These are phyloP conservation scores for Mya arenaria DNA, from an alignment of 1,140 invertebrate genomes.

Conservation along the genomic window DNA sequence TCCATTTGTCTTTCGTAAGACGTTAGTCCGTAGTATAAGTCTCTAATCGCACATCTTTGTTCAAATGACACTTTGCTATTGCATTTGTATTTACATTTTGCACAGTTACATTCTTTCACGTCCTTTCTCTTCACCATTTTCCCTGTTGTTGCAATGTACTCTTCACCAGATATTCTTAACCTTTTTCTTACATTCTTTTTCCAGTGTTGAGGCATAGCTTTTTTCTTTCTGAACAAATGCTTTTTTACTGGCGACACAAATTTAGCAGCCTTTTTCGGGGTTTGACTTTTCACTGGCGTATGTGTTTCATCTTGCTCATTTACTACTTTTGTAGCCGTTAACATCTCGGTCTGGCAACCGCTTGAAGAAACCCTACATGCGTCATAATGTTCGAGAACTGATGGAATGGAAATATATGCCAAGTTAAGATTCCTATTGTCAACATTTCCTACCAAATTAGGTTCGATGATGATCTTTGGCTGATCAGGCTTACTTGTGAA, in stretches of 20 bases:
- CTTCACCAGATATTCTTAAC: neutral
- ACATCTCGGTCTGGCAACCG: no score
- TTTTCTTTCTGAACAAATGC: constrained; percentile 10
- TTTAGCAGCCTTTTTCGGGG: constrained; percentile 12
- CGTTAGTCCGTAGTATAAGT: neutral
- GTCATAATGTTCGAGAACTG: no score
- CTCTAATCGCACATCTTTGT: neutral
- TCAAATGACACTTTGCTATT: neutral
- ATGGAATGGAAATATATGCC: no score
- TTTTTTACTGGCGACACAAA: neutral
- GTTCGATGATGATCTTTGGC: no score
- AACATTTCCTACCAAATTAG: no score
- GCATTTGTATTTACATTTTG: neutral
- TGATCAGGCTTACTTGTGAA: no score
- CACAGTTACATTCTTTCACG: neutral
- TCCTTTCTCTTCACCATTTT: neutral
- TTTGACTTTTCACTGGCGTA: no score
- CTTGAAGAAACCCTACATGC: no score
- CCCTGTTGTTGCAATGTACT: neutral
- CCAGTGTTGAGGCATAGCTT: constrained; percentile 16
- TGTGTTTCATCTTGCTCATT: no score
- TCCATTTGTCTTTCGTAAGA: constrained; percentile 20
- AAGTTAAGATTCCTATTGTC: no score
- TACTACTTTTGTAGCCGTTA: no score
- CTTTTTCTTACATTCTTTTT: constrained; percentile 25